Evolutionary conservation across 2,797 vertebrate genomes (phyloP).

Genomic region (Paramormyrops hopkinsi): DNA sequence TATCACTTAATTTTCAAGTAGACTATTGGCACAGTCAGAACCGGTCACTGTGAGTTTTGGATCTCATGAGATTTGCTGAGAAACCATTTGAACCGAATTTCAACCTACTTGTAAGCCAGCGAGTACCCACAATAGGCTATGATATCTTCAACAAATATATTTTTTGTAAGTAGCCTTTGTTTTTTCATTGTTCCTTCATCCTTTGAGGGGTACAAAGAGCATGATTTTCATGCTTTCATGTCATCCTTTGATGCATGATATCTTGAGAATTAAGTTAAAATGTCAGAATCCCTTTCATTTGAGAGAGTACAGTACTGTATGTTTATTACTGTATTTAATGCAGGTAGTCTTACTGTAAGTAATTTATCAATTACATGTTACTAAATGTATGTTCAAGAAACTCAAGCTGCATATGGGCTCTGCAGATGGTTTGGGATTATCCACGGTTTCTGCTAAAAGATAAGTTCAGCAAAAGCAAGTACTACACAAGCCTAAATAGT

Average conservation of each 20-base stretch:
- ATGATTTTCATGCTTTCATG: not conserved
- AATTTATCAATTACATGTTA: not conserved
- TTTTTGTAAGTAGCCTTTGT: not conserved
- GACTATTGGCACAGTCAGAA: not conserved
- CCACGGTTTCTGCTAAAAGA: not conserved
- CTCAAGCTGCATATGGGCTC: not conserved
- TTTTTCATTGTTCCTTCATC: not conserved
- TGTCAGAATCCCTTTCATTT: not conserved
- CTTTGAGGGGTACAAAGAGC: not conserved
- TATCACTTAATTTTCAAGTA: not conserved
- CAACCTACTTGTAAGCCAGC: not conserved
- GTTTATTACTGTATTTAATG: not conserved
- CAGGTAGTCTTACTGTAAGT: not conserved
- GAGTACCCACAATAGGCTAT: not conserved
- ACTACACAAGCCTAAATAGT: not conserved
- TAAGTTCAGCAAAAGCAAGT: not conserved
- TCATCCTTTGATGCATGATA: not conserved
- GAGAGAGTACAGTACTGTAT: not conserved
- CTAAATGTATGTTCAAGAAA: not conserved
- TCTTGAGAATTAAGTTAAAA: not conserved
- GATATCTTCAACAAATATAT: not conserved
- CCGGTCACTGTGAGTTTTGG: not conserved
- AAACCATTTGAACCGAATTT: not conserved
- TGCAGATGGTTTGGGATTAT: not conserved
- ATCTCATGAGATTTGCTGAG: not conserved